A percentile compares a stretch with the other conserved stretches of the same genome.
Conservation (phyloP, 37 sponge, comb jelly and placozoan genomes). For the Cliona cf. orientalis region DNA sequence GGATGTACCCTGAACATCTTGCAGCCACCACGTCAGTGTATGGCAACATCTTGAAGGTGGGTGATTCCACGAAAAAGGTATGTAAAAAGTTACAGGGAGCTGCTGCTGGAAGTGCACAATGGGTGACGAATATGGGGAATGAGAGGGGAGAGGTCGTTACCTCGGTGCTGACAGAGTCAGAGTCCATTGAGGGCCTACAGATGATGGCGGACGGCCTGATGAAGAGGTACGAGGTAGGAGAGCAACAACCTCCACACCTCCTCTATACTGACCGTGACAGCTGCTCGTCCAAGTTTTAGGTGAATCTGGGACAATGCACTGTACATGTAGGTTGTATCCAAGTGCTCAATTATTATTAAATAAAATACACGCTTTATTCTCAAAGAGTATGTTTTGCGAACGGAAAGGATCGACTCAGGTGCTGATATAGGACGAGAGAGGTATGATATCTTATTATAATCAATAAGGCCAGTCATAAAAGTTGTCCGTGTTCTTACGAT, state of each 20-base stretch:
- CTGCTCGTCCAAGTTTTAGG: too few species aligned
- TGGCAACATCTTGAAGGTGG: slow-evolving; percentile 45
- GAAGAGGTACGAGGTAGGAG: slow-evolving; percentile 14
- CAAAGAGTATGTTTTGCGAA: too few species aligned
- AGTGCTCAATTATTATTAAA: too few species aligned
- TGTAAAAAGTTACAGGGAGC: slow-evolving; percentile 51
- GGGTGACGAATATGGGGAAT: slow-evolving; percentile 61
- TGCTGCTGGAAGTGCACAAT: slow-evolving; percentile 12
- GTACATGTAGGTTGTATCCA: too few species aligned
- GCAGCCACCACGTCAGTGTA: slow-evolving; percentile 23
- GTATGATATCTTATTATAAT: too few species aligned
- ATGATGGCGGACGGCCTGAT: slow-evolving; percentile 32
- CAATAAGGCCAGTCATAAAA: too few species aligned
- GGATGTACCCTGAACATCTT: slow-evolving; percentile 25
- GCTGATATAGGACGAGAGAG: too few species aligned
- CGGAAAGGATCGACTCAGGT: too few species aligned
- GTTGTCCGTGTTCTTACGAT: too few species aligned
- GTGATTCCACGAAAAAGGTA: slow-evolving; percentile 59
- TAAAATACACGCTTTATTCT: too few species aligned
- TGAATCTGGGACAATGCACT: too few species aligned
- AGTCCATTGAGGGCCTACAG: not conserved
- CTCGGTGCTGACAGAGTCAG: slow-evolving; percentile 34
- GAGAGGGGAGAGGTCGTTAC: slow-evolving; percentile 54
- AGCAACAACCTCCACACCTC: slow-evolving; percentile 7
- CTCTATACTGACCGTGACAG: slow-evolving; percentile 57